phyloP scores from a whole-genome alignment of 2,113 vertebrate species.

The Muntiacus reevesi region DNA sequence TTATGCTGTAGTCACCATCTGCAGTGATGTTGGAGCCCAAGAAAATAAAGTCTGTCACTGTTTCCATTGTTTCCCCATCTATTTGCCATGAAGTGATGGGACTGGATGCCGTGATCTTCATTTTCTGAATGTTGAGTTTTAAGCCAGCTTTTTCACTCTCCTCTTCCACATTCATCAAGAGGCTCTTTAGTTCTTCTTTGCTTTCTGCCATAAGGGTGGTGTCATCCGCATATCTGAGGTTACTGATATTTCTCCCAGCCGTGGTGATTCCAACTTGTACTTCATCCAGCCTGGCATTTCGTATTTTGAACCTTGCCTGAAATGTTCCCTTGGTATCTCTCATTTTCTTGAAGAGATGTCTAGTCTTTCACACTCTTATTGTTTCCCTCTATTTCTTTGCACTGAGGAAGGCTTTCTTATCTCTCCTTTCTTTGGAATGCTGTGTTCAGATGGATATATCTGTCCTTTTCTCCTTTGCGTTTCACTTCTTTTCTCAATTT shows the following conservation, averaged over 20 bases:
- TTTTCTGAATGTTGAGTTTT: background rate
- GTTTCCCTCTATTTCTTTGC: background rate
- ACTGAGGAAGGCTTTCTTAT: background rate
- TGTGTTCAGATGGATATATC: background rate
- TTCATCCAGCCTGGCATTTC: background rate
- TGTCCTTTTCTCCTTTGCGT: background rate
- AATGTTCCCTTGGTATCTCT: background rate
- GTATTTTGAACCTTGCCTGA: background rate
- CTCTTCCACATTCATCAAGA: background rate
- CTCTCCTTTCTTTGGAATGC: background rate
- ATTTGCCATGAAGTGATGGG: background rate
- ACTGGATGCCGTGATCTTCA: background rate
- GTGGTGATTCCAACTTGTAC: background rate
- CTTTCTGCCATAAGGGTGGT: background rate
- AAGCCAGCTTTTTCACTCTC: background rate
- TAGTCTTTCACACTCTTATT: background rate
- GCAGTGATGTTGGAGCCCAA: background rate
- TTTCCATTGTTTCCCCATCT: background rate
- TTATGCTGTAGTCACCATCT: background rate
- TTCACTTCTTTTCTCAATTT: background rate
- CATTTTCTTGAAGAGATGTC: background rate
- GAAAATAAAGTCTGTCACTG: background rate
- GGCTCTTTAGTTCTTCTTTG: background rate
- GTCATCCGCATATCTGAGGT: background rate
- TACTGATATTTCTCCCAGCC: background rate